These are phyloP conservation scores for Onychostoma macrolepis DNA, from an alignment of 2,113 vertebrate species.

Conservation along the genomic window DNA sequence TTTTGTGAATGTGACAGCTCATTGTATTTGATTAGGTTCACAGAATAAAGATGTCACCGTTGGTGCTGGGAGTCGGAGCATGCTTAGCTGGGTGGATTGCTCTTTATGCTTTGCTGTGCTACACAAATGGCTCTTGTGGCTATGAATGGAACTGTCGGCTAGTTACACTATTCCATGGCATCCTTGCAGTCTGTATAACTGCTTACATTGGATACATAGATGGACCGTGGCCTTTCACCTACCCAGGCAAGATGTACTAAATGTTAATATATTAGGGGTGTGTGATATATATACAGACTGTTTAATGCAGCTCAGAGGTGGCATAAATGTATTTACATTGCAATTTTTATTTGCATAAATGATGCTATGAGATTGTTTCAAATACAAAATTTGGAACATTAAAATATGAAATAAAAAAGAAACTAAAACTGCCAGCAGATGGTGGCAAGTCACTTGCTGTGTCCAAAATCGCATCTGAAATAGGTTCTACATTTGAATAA, in stretches of 20 bases:
- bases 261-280: neutral
- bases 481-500: neutral
- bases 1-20: neutral
- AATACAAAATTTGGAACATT: neutral
- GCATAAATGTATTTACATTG: neutral
- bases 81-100: slow-evolving; percentile 85
- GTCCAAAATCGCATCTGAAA: neutral
- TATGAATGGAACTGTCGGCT: slow-evolving; percentile 95
- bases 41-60: slow-evolving; percentile 77
- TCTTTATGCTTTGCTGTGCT: slow-evolving; percentile 85
- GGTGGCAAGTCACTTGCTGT: neutral
- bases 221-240: slow-evolving; percentile 92
- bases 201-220: slow-evolving; percentile 94
- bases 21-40: slow-evolving; percentile 39
- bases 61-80: slow-evolving; percentile 79
- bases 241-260: slow-evolving; percentile 81
- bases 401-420: neutral
- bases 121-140: slow-evolving; percentile 75
- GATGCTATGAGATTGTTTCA: neutral
- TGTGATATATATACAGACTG: neutral
- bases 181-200: slow-evolving; percentile 87
- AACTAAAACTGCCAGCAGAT: neutral
- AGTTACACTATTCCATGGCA: slow-evolving; percentile 89
- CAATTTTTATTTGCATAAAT: neutral
- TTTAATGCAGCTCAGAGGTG: neutral